These are phyloP conservation scores for Drosophila parthenogenetica DNA, from an alignment of 2,888 invertebrate genomes.

Conservation along the genomic window DNA sequence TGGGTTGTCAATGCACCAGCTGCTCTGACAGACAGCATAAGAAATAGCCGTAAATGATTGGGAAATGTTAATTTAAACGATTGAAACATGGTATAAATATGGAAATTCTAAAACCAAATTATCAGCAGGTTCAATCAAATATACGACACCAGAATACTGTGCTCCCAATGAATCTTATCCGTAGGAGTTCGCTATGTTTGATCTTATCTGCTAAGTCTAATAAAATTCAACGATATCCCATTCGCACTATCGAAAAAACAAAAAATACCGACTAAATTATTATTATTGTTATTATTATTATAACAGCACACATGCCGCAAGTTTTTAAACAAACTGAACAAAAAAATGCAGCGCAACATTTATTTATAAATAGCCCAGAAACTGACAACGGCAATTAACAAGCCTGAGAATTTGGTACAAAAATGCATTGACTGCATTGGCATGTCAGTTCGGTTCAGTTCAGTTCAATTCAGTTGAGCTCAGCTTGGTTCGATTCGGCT, in stretches of 20 bases:
- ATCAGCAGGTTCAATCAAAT: background rate
- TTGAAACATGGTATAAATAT: constrained; percentile 18
- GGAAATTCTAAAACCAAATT: constrained; percentile 17
- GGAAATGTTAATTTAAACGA: constrained; percentile 22
- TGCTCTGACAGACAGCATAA: constrained; percentile 21
- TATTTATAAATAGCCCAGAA: constrained; percentile 68
- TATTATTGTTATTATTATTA: constrained; percentile 24
- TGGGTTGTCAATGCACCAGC: constrained; percentile 48
- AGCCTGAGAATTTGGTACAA: constrained; percentile 67
- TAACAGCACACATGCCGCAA: constrained; percentile 30
- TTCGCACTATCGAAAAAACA: background rate
- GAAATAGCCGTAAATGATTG: constrained; percentile 19
- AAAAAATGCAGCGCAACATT: constrained; percentile 41
- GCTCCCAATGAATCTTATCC: background rate
- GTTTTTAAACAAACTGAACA: too few species aligned
- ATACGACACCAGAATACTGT: background rate
- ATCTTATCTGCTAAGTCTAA: background rate
- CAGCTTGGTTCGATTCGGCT: constrained; percentile 22
- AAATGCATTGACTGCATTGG: constrained; percentile 49
- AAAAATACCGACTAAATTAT: constrained; percentile 12
- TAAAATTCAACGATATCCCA: constrained; percentile 2
- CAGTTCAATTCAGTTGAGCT: constrained; percentile 20
- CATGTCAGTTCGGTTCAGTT: constrained; percentile 42
- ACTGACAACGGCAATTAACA: constrained; percentile 76
- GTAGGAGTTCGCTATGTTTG: background rate